Percentiles rank a stretch among this genome's conserved stretches.
phyloP scores from a whole-genome alignment of 2,888 invertebrate species.

The Xiphydria camelus region DNA sequence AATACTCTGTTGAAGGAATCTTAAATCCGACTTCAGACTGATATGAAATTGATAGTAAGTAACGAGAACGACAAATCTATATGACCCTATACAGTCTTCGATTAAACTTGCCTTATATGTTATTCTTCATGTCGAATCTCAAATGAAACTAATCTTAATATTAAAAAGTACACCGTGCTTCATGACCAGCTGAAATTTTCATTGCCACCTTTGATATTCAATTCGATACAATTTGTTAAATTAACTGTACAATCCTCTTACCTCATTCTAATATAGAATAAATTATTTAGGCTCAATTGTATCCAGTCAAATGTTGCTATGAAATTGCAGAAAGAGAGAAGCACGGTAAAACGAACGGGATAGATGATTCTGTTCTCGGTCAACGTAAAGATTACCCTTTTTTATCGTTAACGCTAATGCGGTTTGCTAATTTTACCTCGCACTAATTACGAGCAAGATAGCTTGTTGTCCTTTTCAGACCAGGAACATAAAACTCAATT shows the following conservation, averaged over 20 bases:
- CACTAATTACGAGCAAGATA: conserved; percentile 28
- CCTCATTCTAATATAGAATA: conserved; percentile 45
- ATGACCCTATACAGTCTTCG: too few relatives aligned
- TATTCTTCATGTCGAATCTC: too few relatives aligned
- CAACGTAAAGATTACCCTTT: conserved; percentile 47
- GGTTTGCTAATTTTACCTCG: conserved; percentile 31
- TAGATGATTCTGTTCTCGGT: conserved; percentile 28
- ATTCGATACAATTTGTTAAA: conserved; percentile 26
- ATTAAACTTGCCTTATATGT: too few relatives aligned
- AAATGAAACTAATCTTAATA: conserved; percentile 27
- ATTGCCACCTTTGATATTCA: conserved; percentile 12
- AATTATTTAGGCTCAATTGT: conserved; percentile 40
- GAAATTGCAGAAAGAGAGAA: conserved; percentile 33
- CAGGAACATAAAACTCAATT: conserved; percentile 46
- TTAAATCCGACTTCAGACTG: too few relatives aligned
- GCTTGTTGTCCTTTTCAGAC: conserved; percentile 34
- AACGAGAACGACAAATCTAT: too few relatives aligned
- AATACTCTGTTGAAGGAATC: too few relatives aligned
- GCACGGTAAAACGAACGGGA: conserved; percentile 29
- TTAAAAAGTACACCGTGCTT: conserved; percentile 25
- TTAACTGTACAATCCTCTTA: conserved; percentile 27
- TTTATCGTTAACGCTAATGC: conserved; percentile 34
- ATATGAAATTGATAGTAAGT: too few relatives aligned
- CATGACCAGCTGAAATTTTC: conserved; percentile 27
- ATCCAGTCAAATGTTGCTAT: conserved; percentile 20